phyloP scores from a whole-genome alignment of 2,888 invertebrate species.

The Pediacus dermestoides region DNA sequence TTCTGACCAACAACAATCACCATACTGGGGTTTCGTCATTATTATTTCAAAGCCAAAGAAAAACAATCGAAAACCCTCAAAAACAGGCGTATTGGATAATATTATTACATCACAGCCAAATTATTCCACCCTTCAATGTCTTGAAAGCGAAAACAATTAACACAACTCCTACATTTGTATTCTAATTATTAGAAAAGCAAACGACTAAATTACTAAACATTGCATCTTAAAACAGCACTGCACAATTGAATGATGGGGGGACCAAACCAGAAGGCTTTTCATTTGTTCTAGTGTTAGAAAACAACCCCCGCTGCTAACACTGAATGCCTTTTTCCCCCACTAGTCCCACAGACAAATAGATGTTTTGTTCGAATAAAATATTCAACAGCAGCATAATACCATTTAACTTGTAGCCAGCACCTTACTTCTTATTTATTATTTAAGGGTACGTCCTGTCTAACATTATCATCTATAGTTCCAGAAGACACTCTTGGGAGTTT shows the following conservation, averaged over 20 bases:
- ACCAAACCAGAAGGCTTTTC: constrained; percentile 13
- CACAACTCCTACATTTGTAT: constrained; percentile 17
- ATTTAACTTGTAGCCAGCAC: constrained; percentile 19
- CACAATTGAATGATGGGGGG: constrained; percentile 10
- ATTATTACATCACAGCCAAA: too few relatives aligned
- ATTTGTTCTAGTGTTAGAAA: constrained; percentile 16
- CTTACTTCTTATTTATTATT: constrained; percentile 18
- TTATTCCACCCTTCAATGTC: constrained; percentile 7
- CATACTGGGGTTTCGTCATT: too few relatives aligned
- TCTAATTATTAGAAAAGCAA: constrained; percentile 19
- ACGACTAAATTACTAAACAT: constrained; percentile 22
- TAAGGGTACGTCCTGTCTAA: constrained; percentile 13
- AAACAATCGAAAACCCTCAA: too few relatives aligned
- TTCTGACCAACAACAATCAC: too few relatives aligned
- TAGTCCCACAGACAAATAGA: neutral
- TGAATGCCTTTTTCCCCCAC: constrained; percentile 9
- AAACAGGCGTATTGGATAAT: too few relatives aligned
- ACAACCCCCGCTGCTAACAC: constrained; percentile 11
- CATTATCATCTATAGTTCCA: too few relatives aligned
- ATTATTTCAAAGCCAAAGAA: too few relatives aligned
- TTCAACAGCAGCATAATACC: too few relatives aligned
- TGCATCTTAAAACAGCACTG: constrained; percentile 13
- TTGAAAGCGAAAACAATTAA: constrained; percentile 19
- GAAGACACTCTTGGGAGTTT: too few relatives aligned
- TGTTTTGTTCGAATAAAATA: constrained; percentile 19